Evolutionary conservation across 1,140 invertebrate species (phyloP), one percentile per base, ranked within the genome.

Genomic region (Diachasmimorpha longicaudata): DNA sequence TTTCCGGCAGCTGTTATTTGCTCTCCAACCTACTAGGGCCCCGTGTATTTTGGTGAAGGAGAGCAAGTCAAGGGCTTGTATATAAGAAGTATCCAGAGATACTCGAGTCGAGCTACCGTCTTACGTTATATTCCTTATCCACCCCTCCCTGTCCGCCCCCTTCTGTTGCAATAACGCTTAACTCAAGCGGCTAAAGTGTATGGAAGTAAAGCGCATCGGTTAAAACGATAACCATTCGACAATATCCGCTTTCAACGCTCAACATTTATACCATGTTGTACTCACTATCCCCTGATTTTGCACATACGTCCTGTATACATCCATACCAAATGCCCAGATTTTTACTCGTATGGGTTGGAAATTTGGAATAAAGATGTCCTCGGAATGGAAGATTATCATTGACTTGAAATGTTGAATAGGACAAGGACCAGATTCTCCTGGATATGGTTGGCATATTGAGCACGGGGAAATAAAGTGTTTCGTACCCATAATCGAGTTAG

Each of bases 1-100:
- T 76, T 79, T 79, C 55, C 75, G 68, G 39, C 72, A 75, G 75
- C 78, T 79, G 72, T 79, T 79, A 79, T 79, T 79, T 79, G 78
- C 75, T 72, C 72, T 68, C 66, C 39, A 74, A 67, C 66, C 63
- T 25, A 67, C 58, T 70, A 70, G 25, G 67, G 31, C 21, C 44
- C 21, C 42, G 23, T 71, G 46, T 74, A 70, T 63, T 31, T 63
- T 25, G 58, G 70, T 31, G 67, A 25, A 70, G 55, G 46, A 75
- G 48, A 44, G 39, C 19, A 25, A 68, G 42, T 39, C 63, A 73
- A 75, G 74, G 39, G 74, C 48, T 75, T 75, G 74, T 63, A 70
- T 75, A 75, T 70, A 75, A 75, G 25, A 36, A 68, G 55, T 70
- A 48, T 75, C 46, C 46, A 11, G 70, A n/a, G 44, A 70, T 52